Evolutionary conservation across 2,888 invertebrate genomes (phyloP), one percentile per base, ranked within the genome.

Genomic region (Cheilosia grossa): DNA sequence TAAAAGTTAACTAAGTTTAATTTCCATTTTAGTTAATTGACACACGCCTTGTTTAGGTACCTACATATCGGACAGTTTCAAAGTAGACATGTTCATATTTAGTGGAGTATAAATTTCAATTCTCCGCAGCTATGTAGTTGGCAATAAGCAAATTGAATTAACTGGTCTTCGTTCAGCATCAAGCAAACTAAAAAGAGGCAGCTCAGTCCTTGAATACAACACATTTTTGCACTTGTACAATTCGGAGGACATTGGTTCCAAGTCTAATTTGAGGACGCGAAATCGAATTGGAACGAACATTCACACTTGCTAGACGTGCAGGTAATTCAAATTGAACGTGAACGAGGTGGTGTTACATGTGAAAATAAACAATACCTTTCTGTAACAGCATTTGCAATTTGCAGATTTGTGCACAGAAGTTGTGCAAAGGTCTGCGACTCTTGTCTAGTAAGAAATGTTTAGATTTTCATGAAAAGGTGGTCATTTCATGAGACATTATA

Each of bases 21-120:
- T 66, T 74, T 66, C 58, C 64, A 74, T 56, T 74, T 74, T 47
- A 63, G 63, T 73, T 6, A 10, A 15, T 47, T 47, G 53, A 2
- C 53, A 44, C 4, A n/a, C 17, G 27, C 7, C 7, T 21, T n/a
- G 37, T 37, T 53, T 37, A 13, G 19, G 24, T 27, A 2, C 15
- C 27, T 4, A 15, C 15, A 15, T n/a, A 42, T 10, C 10, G 37
- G 13, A 13, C 37, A 37, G 37, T 13, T 37, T 13, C 3, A 13
- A 13, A 1, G 37, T 13, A 37, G 37, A 37, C 37, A 13, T 37
- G 1, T 13, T 37, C 13, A 13, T 4, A n/a, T 42, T 42, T 42
- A n/a, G n/a, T 42, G 42, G n/a, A 44, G 5, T n/a, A 42, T 44
- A 17, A 44, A 44, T 44, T 44, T 44, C 17, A 17, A 44, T 44